A percentile compares a stretch with the other conserved stretches of the same genome.
phyloP scores from a whole-genome alignment of 1,140 invertebrate species.

The Mycetomoellerius zeteki region DNA sequence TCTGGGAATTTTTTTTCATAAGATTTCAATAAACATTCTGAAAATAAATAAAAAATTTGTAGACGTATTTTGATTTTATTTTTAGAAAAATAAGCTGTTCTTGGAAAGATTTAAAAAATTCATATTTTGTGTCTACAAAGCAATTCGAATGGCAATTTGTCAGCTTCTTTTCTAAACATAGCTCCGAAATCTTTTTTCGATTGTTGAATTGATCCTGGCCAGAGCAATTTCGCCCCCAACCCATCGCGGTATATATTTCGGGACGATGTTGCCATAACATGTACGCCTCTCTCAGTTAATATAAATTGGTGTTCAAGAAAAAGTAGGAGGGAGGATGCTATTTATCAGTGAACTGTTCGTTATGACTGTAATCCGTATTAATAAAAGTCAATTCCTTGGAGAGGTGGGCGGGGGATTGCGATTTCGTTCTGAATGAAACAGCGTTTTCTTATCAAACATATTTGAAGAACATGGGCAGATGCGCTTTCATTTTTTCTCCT shows the following conservation, averaged over 20 bases:
- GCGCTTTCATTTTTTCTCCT: conserved; percentile 12
- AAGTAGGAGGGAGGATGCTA: conserved; percentile 33
- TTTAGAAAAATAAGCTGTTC: not conserved
- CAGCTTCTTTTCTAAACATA: not conserved
- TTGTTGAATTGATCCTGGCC: conserved; percentile 13
- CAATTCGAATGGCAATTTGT: conserved; percentile 7
- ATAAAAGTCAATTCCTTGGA: conserved; percentile 17
- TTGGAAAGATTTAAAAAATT: not conserved
- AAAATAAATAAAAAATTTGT: too few relatives aligned
- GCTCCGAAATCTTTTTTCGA: not conserved
- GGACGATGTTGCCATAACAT: conserved; percentile 49
- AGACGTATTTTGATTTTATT: not conserved
- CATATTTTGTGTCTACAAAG: not conserved
- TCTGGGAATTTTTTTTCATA: too few relatives aligned
- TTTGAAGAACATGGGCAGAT: not conserved
- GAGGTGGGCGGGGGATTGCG: not conserved
- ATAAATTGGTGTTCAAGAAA: conserved; percentile 42
- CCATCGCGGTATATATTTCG: conserved; percentile 19
- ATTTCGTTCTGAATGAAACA: not conserved
- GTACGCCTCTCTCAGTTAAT: conserved; percentile 47
- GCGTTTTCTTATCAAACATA: not conserved
- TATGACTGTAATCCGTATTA: conserved; percentile 16
- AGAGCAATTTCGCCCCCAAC: conserved; percentile 31
- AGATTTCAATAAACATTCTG: too few relatives aligned
- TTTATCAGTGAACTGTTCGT: conserved; percentile 46